These are phyloP conservation scores for Metopolophium dirhodum DNA, from an alignment of 1,140 invertebrate species.

Conservation along the genomic window DNA sequence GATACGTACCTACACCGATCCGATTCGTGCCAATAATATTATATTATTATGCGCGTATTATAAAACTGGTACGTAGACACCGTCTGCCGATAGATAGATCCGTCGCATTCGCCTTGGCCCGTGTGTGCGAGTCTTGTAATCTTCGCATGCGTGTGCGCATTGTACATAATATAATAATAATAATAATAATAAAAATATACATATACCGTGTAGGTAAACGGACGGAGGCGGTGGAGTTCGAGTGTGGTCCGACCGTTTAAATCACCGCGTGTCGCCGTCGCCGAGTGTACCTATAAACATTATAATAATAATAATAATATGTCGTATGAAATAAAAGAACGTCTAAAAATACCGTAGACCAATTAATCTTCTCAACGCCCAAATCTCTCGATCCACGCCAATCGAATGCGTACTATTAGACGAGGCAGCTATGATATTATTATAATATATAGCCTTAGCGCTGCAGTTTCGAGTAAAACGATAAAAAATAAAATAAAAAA, in stretches of 20 bases:
- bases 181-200: neutral
- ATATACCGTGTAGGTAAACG: neutral
- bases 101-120: slow-evolving; percentile 10
- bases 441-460: neutral
- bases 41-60: neutral
- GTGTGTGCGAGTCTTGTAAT: neutral
- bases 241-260: slow-evolving; percentile 50
- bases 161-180: neutral
- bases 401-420: neutral
- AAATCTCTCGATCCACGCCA: neutral
- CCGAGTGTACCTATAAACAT: neutral
- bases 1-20: neutral
- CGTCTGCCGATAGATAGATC: slow-evolving; percentile 12
- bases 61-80: neutral
- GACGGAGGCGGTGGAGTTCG: neutral
- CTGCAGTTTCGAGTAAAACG: neutral
- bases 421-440: neutral
- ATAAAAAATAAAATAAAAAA: neutral
- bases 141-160: neutral
- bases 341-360: neutral
- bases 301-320: neutral
- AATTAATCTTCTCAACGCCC: neutral
- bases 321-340: neutral
- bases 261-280: slow-evolving; percentile 44
- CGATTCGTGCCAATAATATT: slow-evolving; percentile 3